Evolutionary conservation across 1,140 invertebrate species (phyloP).

Genomic region (Leptoteleia sp.): DNA sequence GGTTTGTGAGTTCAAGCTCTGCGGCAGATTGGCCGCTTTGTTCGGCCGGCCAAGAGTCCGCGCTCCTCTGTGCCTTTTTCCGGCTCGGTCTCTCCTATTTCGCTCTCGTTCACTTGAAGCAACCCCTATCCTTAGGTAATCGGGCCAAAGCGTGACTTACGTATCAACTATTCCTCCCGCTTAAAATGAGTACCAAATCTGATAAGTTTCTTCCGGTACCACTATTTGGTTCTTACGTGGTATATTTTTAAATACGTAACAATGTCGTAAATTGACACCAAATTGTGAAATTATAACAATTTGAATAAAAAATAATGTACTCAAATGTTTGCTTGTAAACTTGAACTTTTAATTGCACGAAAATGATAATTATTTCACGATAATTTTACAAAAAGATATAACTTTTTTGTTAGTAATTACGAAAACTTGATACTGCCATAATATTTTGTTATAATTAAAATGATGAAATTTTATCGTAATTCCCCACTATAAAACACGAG

Average conservation of each 20-base stretch:
- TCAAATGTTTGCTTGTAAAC: too few species aligned
- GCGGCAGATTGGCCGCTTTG: constrained; percentile 55
- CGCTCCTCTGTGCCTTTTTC: constrained; percentile 25
- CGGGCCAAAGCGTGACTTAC: constrained; percentile 46
- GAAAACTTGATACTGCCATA: too few species aligned
- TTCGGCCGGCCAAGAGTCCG: constrained; percentile 51
- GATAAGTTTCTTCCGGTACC: constrained; percentile 35
- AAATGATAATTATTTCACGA: too few species aligned
- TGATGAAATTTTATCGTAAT: background rate
- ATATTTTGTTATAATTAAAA: constrained; percentile 3
- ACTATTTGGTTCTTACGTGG: constrained; percentile 11
- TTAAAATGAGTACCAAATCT: constrained; percentile 35
- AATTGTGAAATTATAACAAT: too few species aligned
- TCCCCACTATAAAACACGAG: constrained; percentile 4
- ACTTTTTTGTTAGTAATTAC: too few species aligned
- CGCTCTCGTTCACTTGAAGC: constrained; percentile 29
- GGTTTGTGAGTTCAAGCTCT: constrained; percentile 49
- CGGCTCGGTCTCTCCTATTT: constrained; percentile 33
- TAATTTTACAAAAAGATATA: too few species aligned
- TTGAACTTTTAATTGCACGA: too few species aligned
- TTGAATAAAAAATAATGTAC: too few species aligned
- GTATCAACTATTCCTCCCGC: constrained; percentile 41
- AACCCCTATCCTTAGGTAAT: constrained; percentile 44
- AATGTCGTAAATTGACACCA: too few species aligned
- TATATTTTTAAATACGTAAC: too few species aligned